phyloP scores from a whole-genome alignment of 2,888 invertebrate genomes.

The Formica aserva region DNA sequence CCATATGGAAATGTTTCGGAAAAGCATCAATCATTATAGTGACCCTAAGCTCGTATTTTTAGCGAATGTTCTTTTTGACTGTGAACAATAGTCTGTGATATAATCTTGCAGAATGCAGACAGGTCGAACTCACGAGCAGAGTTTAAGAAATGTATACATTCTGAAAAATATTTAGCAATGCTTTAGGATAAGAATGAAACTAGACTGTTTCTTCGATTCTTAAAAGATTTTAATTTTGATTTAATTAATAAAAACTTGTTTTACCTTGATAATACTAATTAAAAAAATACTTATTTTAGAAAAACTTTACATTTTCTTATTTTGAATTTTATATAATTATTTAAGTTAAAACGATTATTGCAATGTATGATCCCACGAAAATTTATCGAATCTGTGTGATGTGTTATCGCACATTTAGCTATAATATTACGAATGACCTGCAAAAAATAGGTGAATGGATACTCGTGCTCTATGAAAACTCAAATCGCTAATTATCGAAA shows the following conservation, averaged over 20 bases:
- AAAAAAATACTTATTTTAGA: conserved; percentile 15
- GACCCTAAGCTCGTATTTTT: conserved; percentile 61
- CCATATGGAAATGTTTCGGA: conserved; percentile 43
- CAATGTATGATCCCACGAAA: conserved; percentile 65
- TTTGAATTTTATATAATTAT: conserved; percentile 52
- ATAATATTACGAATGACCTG: conserved; percentile 59
- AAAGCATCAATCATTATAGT: conserved; percentile 50
- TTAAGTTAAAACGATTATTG: conserved; percentile 39
- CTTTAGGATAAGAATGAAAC: conserved; percentile 60
- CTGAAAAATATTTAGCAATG: conserved; percentile 64
- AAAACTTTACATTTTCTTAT: background rate
- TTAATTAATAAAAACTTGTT: conserved; percentile 8
- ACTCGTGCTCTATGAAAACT: background rate
- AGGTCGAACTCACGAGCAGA: conserved; percentile 31
- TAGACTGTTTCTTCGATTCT: conserved; percentile 37
- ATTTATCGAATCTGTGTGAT: conserved; percentile 57
- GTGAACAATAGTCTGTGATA: conserved; percentile 75
- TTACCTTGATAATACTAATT: conserved; percentile 35
- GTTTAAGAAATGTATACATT: conserved; percentile 57
- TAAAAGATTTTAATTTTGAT: conserved; percentile 39
- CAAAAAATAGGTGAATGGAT: conserved; percentile 30
- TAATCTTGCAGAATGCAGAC: conserved; percentile 68
- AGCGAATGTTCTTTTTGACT: conserved; percentile 66
- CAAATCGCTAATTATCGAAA: background rate
- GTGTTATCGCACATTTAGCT: conserved; percentile 51